A percentile compares a stretch with the other conserved stretches of the same genome.
phyloP scores from a whole-genome alignment of 2,888 invertebrate genomes.

The Neoitamus cyanurus region DNA sequence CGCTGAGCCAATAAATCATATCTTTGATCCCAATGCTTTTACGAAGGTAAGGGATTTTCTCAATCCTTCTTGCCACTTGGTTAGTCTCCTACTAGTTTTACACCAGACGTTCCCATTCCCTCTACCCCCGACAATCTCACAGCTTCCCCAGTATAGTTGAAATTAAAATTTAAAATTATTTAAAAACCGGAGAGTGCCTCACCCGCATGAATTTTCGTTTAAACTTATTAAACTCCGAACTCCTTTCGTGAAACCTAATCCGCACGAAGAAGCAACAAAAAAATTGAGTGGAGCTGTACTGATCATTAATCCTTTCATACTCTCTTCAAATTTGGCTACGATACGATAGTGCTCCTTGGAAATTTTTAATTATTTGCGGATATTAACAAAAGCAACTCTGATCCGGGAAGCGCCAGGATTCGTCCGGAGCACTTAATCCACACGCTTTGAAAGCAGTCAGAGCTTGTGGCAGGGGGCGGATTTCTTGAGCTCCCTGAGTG shows the following conservation, averaged over 20 bases:
- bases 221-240: neutral
- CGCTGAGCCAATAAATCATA: neutral
- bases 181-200: neutral
- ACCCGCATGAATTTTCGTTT: neutral
- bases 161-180: neutral
- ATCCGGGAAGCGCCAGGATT: neutral
- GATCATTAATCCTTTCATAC: neutral
- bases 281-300: neutral
- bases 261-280: neutral
- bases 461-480: neutral
- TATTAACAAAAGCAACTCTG: neutral
- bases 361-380: conserved; percentile 1
- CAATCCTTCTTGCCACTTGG: neutral
- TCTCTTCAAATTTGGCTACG: neutral
- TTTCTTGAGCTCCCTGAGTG: neutral
- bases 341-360: neutral
- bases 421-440: neutral
- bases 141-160: neutral
- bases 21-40: neutral
- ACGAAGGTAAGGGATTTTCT: neutral
- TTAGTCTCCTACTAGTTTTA: neutral
- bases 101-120: neutral
- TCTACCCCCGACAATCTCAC: neutral
- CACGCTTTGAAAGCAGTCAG: neutral
- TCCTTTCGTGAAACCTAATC: neutral